Conservation (phyloP, 2,888 invertebrate species). For the Hemistola chrysoprasaria region DNA sequence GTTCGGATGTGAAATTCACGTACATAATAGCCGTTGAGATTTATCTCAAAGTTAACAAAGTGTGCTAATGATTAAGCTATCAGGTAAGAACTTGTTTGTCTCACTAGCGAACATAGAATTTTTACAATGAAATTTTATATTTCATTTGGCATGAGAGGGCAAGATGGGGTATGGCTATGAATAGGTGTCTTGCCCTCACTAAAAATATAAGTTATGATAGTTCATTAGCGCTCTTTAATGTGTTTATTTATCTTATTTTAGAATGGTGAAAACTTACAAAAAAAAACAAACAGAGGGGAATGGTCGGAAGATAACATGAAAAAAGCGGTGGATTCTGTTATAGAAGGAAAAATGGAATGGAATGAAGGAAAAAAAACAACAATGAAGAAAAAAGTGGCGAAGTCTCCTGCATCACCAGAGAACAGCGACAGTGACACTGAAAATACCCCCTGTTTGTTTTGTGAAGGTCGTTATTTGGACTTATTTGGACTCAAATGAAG, state of each 20-base stretch:
- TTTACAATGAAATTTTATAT: conserved; percentile 2
- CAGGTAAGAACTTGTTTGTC: conserved; percentile 3
- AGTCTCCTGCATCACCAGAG: conserved; percentile 1
- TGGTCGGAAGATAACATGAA: too few relatives aligned
- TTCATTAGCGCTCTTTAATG: conserved; percentile 1
- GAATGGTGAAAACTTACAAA: too few relatives aligned
- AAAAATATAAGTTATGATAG: conserved; percentile 1
- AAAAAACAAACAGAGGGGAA: too few relatives aligned
- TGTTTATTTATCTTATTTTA: conserved; percentile 2
- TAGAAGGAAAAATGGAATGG: conserved; percentile 1
- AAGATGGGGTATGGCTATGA: conserved; percentile 4
- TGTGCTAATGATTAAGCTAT: conserved; percentile 2
- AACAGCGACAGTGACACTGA: conserved; percentile 2
- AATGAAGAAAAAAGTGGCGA: background rate
- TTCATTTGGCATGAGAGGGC: conserved; percentile 2
- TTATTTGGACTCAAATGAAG: too few relatives aligned
- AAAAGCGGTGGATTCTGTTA: conserved; percentile 1
- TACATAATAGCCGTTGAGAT: conserved; percentile 3
- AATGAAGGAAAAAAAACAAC: conserved; percentile 1
- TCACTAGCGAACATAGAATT: conserved; percentile 3
- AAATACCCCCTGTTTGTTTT: too few relatives aligned
- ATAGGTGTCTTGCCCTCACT: conserved; percentile 4
- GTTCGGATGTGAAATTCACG: conserved; percentile 3
- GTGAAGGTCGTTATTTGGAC: too few relatives aligned
- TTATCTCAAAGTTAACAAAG: background rate